phyloP scores from a whole-genome alignment of 2,888 invertebrate genomes.

The Physocephala rufipes region DNA sequence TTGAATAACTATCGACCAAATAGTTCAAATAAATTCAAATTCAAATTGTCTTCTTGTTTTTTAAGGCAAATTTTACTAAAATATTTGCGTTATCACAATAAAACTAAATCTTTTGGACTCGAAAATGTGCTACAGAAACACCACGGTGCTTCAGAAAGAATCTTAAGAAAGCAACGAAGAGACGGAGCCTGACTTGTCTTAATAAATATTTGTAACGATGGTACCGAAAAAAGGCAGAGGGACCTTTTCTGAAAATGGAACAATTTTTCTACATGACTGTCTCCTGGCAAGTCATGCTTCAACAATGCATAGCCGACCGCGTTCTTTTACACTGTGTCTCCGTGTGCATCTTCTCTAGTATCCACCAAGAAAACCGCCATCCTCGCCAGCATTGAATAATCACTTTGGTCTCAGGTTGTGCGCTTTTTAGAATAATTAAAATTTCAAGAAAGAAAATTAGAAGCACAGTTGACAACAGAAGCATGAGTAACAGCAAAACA shows the following conservation, averaged over 20 bases:
- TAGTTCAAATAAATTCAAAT: too few species aligned
- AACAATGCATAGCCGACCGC: constrained; percentile 2
- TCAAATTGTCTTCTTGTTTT: too few species aligned
- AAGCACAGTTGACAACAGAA: constrained; percentile 10
- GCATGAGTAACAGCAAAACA: neutral
- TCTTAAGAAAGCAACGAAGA: too few species aligned
- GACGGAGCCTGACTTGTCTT: neutral
- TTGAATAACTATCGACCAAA: too few species aligned
- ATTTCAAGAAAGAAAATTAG: constrained; percentile 52
- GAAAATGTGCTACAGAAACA: too few species aligned
- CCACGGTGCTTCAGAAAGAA: too few species aligned
- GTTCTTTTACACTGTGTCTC: neutral
- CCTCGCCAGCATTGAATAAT: constrained; percentile 52
- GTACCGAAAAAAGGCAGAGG: neutral
- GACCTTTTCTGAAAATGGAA: constrained; percentile 19
- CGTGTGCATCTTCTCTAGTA: neutral
- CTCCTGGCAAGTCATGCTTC: constrained; percentile 17
- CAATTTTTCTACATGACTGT: constrained; percentile 31
- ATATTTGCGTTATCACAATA: too few species aligned
- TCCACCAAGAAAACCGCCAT: constrained; percentile 17
- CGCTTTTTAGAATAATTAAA: constrained; percentile 64
- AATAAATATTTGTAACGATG: constrained; percentile 17
- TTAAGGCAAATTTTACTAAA: too few species aligned
- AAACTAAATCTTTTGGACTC: too few species aligned
- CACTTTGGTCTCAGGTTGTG: constrained; percentile 57